Conservation (phyloP, 1,140 invertebrate species). For the Hylaeus volcanicus region DNA sequence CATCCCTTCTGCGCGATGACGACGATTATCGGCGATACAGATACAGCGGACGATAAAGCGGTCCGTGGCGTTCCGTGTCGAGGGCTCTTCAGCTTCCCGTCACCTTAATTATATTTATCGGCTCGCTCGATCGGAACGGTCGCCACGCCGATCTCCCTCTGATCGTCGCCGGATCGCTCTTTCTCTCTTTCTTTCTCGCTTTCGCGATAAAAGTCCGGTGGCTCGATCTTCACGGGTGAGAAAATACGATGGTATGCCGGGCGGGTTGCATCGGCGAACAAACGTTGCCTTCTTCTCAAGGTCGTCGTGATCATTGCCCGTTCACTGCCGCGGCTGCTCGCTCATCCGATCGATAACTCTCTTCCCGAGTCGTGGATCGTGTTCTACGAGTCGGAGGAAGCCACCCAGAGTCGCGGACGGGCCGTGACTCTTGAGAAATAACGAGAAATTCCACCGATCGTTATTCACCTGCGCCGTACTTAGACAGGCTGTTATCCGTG, state of each 20-base stretch:
- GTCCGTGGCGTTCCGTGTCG: constrained; percentile 43
- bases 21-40: constrained; percentile 49
- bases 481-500: constrained; percentile 23
- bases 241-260: constrained; percentile 51
- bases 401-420: constrained; percentile 6
- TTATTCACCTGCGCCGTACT: constrained; percentile 24
- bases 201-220: neutral
- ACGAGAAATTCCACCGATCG: constrained; percentile 37
- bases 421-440: constrained; percentile 14
- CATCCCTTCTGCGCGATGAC: constrained; percentile 34
- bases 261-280: constrained; percentile 45
- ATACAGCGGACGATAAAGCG: constrained; percentile 41
- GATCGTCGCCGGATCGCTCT: constrained; percentile 39
- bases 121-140: constrained; percentile 51
- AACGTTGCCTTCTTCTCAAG: constrained; percentile 57
- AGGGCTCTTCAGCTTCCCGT: constrained; percentile 46
- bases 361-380: constrained; percentile 2
- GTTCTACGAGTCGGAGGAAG: constrained; percentile 14
- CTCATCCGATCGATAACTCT: constrained; percentile 46
- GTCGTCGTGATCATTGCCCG: constrained; percentile 48
- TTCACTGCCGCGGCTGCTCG: constrained; percentile 25
- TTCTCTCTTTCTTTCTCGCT: neutral
- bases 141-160: constrained; percentile 31
- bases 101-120: constrained; percentile 59
- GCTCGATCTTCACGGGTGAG: constrained; percentile 54